These are phyloP conservation scores for Spinibarbus caldwelli DNA, from an alignment of 2,797 vertebrate genomes.

Conservation along the genomic window DNA sequence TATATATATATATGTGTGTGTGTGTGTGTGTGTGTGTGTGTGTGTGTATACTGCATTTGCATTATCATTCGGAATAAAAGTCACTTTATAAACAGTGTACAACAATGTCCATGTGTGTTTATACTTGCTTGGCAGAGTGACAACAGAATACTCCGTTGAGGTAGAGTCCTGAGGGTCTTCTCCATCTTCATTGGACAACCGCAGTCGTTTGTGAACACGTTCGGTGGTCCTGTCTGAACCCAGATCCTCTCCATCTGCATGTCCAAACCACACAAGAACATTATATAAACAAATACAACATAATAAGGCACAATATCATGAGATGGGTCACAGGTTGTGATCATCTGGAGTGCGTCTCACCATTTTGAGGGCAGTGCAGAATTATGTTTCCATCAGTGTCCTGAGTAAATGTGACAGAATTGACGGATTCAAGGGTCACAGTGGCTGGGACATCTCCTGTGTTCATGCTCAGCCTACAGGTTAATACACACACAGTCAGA, in stretches of 20 bases:
- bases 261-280: background rate
- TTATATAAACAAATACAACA: too few relatives aligned
- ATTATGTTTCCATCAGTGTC: conserved; percentile 94
- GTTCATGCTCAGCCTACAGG: conserved; percentile 90
- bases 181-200: conserved; percentile 84
- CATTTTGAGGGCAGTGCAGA: conserved; percentile 90
- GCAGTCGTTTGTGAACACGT: conserved; percentile 90
- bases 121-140: conserved; percentile 91
- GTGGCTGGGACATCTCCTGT: conserved; percentile 87
- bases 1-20: too few relatives aligned
- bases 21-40: too few relatives aligned
- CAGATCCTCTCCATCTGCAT: conserved; percentile 78
- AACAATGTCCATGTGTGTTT: background rate
- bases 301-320: background rate
- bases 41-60: too few relatives aligned
- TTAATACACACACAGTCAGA: background rate
- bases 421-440: conserved; percentile 85
- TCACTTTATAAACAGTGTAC: background rate
- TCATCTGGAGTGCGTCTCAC: too few relatives aligned
- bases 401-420: conserved; percentile 91
- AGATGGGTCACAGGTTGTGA: background rate
- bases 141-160: conserved; percentile 85
- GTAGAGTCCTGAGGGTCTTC: conserved; percentile 78
- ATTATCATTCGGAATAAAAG: too few relatives aligned
- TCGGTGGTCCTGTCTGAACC: conserved; percentile 84